Base-by-base conservation (phyloP, 2,888 invertebrate species). In the Ferrisia virgata region DNA sequence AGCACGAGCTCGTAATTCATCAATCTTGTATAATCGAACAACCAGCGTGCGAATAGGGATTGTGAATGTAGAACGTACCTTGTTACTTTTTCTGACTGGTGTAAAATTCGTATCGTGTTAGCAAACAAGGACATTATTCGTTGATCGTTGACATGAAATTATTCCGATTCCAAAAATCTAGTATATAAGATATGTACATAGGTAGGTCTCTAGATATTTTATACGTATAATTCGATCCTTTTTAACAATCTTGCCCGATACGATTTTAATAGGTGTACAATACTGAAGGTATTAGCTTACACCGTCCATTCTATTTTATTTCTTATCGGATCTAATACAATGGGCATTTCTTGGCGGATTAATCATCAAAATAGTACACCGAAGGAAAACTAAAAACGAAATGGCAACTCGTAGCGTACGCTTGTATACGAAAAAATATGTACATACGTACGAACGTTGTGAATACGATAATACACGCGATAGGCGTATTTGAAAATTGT, bases 281-380 rank as follows among this genome's bases (percentile, higher is more conserved):
- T 80, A 8, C 8, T 15, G 5, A 53, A 33, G 31, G 80, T 80
- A 80, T 80, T 80, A 33, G 80, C 53, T 80, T 80, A 47, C 80
- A 28, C 22, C 13, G 47, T 18, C 43, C 25, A 79, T 79, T 76
- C 43, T 22, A 79, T 79, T 76, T 76, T 9, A 36, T 64, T 64
- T 36, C 72, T 36, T 47, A 47, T 79, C 79, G 43, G 47, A 43
- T 80, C 47, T 13, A 1, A 31, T 25, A 80, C 47, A 83, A 83
- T 72, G 83, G n/a, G n/a, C 83, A 83, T 83, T 83, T 83, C 47
- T 83, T 69, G 40, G 69, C 83, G 83, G 83, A 83, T 83, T 83
- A 76, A 25, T 64, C 31, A 11, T 64, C 11, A 64, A 64, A 64
- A 64, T 64, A 28, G 40, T 40, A 40, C 40, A 36, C 36, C 36